These are phyloP conservation scores for Incurvaria masculella DNA, from an alignment of 2,888 invertebrate species.

Conservation along the genomic window DNA sequence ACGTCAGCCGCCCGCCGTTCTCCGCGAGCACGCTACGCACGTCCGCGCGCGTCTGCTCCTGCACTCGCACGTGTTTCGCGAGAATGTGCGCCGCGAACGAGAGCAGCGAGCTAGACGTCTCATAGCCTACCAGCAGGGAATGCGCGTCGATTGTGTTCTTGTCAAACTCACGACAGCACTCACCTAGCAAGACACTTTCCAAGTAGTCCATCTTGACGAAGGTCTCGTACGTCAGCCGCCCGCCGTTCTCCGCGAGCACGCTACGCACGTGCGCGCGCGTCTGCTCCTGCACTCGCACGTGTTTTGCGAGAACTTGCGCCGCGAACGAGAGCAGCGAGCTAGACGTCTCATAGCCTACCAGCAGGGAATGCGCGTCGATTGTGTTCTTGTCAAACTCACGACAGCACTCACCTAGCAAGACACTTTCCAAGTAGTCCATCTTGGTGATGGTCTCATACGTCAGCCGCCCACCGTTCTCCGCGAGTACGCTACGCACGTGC, in stretches of 20 bases:
- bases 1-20: conserved; percentile 23
- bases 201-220: conserved; percentile 33
- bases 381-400: conserved; percentile 52
- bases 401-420: no score
- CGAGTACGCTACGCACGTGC: conserved; percentile 36
- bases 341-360: conserved; percentile 61
- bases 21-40: conserved; percentile 24
- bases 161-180: no score
- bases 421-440: conserved; percentile 24
- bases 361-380: conserved; percentile 57
- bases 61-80: conserved; percentile 44
- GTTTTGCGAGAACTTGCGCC: conserved; percentile 48
- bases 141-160: conserved; percentile 56
- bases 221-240: conserved; percentile 32
- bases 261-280: conserved; percentile 38
- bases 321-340: conserved; percentile 56
- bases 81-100: conserved; percentile 54
- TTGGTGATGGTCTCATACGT: conserved; percentile 20
- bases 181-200: conserved; percentile 40
- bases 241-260: conserved; percentile 13
- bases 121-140: conserved; percentile 57
- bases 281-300: conserved; percentile 43
- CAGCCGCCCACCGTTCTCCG: conserved; percentile 26
- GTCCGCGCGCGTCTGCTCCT: conserved; percentile 41
- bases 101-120: conserved; percentile 58